phyloP scores from a whole-genome alignment of 2,888 invertebrate genomes.

The Patella depressa region DNA sequence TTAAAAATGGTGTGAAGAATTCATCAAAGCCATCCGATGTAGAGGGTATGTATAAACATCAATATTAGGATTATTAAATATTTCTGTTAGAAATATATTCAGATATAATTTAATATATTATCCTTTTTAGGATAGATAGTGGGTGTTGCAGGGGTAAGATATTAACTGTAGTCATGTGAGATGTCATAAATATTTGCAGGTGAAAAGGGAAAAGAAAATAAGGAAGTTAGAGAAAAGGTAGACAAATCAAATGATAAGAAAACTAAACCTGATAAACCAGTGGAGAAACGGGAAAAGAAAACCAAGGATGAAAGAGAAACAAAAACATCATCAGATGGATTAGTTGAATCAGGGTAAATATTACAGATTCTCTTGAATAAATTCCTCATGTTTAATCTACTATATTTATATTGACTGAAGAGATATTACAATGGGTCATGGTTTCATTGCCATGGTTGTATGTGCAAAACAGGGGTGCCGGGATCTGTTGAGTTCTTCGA shows the following conservation, averaged over 20 bases:
- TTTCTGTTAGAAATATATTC: neutral
- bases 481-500: no score
- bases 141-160: no score
- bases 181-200: neutral
- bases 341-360: neutral
- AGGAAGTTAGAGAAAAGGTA: neutral
- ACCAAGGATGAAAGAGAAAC: conserved; percentile 26
- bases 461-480: no score
- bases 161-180: no score
- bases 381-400: no score
- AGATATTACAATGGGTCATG: no score
- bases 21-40: conserved; percentile 17
- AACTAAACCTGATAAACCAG: neutral
- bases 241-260: neutral
- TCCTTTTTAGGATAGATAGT: no score
- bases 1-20: conserved; percentile 35
- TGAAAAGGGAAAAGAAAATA: conserved; percentile 28
- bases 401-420: no score
- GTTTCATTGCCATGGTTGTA: no score
- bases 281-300: conserved; percentile 8
- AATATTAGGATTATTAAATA: neutral
- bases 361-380: no score
- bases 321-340: neutral
- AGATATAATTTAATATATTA: neutral
- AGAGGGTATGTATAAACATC: conserved; percentile 18